Base-by-base conservation (phyloP, 2,888 invertebrate genomes). In the Aleiodes leptofemur region DNA sequence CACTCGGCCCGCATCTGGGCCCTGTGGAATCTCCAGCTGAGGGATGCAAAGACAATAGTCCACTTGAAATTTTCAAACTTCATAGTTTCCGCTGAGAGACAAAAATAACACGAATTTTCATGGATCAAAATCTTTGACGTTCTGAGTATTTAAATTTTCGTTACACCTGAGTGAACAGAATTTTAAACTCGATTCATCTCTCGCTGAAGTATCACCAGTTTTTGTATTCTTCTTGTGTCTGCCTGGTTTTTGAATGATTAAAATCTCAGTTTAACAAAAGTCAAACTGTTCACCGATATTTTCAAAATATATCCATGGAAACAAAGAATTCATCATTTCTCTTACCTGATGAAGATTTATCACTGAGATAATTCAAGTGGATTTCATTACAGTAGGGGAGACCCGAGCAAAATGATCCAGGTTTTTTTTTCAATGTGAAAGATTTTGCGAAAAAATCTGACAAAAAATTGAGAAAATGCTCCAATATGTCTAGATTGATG, bases 111-210 rank as follows among this genome's bases (percentile, higher is more conserved):
- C 11, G 14, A 64, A 48, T 64, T 48, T 23, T 16, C 43, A 23
- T 43, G 48, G 43, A 43, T 43, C 43, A 43, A 11, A 43, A 43
- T 43, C 9, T 43, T 8, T 43, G 43, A 43, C 43, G 43, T 61
- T 14, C 16, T 2, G 8, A 48, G 48, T 16, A 64, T 64, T 64
- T 48, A 11, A 48, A 64, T 43, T 64, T 64, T 64, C 43, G 16
- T 64, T 48, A 64, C 64, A 64, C 64, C 64, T 64, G 48, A 64
- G 43, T 48, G 64, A 16, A 6, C 11, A 13, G 64, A 64, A 64
- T 64, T 43, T 64, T 43, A 64, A 43, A 64, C 9, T 43, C 9
- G 8, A 43, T 64, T 64, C 23, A 48, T 64, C 43, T 8, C 16
- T 38, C 16, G n/a, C 38, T 4, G 4, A 38, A 64, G 48, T 64